These are phyloP conservation scores for Furnarius figulus DNA, from an alignment of 2,113 vertebrate genomes.

Conservation along the genomic window DNA sequence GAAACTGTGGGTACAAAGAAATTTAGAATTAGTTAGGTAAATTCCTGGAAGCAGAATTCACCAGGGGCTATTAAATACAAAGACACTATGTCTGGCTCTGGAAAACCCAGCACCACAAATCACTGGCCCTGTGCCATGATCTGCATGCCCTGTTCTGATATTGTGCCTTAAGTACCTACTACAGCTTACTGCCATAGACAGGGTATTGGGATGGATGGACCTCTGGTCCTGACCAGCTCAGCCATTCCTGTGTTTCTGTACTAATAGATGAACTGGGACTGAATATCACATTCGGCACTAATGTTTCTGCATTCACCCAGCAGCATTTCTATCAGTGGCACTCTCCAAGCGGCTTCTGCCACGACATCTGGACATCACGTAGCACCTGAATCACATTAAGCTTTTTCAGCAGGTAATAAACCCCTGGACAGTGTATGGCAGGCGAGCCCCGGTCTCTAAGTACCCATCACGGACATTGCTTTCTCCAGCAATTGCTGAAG, in stretches of 20 bases:
- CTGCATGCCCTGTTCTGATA: background rate
- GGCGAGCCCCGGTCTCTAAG: background rate
- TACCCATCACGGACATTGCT: slow-evolving; percentile 33
- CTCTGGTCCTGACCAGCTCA: background rate
- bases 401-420: slow-evolving; percentile 68
- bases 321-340: slow-evolving; percentile 33
- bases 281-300: background rate
- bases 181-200: background rate
- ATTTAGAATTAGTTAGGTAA: slow-evolving; percentile 44
- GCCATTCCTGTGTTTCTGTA: background rate
- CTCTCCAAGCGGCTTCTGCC: slow-evolving; percentile 38
- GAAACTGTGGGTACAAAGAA: slow-evolving; percentile 21
- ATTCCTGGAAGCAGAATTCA: slow-evolving; percentile 51
- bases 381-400: slow-evolving; percentile 60
- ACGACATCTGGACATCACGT: slow-evolving; percentile 12
- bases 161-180: background rate
- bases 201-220: background rate
- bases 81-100: slow-evolving; percentile 1
- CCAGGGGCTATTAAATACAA: slow-evolving; percentile 36
- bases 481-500: slow-evolving; percentile 45
- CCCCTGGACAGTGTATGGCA: background rate
- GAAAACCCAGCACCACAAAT: slow-evolving; percentile 49
- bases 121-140: background rate
- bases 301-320: background rate
- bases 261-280: slow-evolving; percentile 1